Base-by-base conservation (phyloP, 1,140 invertebrate species). In the Ceratitis capitata region DNA sequence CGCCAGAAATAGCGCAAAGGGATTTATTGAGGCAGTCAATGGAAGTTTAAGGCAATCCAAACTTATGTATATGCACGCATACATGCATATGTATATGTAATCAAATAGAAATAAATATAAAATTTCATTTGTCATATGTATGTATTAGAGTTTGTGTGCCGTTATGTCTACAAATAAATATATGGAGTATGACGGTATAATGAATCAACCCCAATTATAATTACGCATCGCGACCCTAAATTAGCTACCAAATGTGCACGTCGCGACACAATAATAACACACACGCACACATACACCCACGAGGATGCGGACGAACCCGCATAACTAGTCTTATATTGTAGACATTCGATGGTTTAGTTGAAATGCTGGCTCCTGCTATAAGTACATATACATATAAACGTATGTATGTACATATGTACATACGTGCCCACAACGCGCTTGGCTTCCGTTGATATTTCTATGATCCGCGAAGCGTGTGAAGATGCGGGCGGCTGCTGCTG, bases 201-300 rank as follows among this genome's bases (percentile, higher is more conserved):
- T 78, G 69, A 78, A 78, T 78, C 39, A 42, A 45, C 69, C n/a
- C 39, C 69, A 78, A 78, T 85, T 85, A 83, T 82, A 85, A 85
- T 85, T 85, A 85, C 78, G 39, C 45, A 32, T 35, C 85, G 82
- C 56, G 85, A 58, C 74, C 85, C 74, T 85, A 85, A 83, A 85
- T 85, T 85, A 82, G 85, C 85, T 85, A 82, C 69, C 56, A 64
- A 85, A 85, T 69, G 64, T 69, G 64, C 61, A 64, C 29, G 58
- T 51, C 61, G 58, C 61, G 61, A 26, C 47, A 49, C 61, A 85
- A 51, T 47, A 32, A 47, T 10, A 84, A n/a, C 35, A 14, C 35
- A n/a, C n/a, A 45, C n/a, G 23, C 4, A 23, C 4, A 12, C 12
- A 47, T 23, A 10, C 7, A 47, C 6, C 32, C 9, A 78, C 39